phyloP scores from a whole-genome alignment of 2,113 vertebrate species.

The Platichthys flesus region DNA sequence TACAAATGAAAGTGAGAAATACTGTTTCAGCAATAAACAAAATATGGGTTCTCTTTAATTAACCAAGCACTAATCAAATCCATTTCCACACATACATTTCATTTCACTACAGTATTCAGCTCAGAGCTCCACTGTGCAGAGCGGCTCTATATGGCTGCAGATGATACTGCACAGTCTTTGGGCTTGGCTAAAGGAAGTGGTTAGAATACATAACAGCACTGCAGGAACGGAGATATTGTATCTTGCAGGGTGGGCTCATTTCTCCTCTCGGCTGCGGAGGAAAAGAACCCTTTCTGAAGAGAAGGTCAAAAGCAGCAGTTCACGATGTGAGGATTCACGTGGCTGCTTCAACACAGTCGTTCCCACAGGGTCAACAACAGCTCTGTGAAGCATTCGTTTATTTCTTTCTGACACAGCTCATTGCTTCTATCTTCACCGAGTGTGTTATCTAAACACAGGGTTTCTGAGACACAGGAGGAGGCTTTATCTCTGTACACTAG shows the following conservation, averaged over 20 bases:
- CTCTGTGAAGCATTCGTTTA: not conserved
- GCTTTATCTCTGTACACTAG: not conserved
- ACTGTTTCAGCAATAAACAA: no score
- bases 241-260: not conserved
- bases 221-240: not conserved
- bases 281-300: constrained; percentile 2
- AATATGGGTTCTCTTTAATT: no score
- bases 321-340: not conserved
- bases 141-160: not conserved
- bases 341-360: not conserved
- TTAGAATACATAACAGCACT: not conserved
- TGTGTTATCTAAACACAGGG: no score
- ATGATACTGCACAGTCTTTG: not conserved
- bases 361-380: constrained; percentile 12
- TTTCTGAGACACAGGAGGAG: not conserved
- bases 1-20: no score
- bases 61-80: no score
- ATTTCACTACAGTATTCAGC: no score
- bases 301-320: constrained; percentile 12
- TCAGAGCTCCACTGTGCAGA: not conserved
- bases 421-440: no score
- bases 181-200: no score
- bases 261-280: not conserved
- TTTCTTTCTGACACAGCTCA: no score
- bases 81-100: no score